Base-by-base conservation (phyloP, 2,113 vertebrate genomes). In the Otolemur garnettii region DNA sequence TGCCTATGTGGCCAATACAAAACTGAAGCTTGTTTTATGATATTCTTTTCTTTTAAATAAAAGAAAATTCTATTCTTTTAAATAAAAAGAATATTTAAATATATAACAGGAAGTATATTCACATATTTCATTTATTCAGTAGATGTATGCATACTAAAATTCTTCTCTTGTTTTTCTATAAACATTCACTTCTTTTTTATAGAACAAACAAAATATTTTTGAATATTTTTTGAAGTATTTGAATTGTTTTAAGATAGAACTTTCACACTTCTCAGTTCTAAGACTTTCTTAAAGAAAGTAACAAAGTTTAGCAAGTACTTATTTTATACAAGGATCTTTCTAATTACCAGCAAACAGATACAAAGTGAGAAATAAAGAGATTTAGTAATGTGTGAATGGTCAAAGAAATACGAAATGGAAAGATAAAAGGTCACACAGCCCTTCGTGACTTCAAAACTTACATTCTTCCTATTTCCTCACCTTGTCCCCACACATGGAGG, bases 401-500 rank as follows among this genome's bases (percentile, higher is more conserved):
- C 71, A 53, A 21, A 69, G 74, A 91, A 79, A 4, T 38, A 33
- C 62, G 62, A 33, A 60, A 33, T 26, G 22, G 11, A 17, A 83
- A 68, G 57, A 3, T 7, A 12, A 66, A 30, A 10, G 21, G 15
- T 66, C 21, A 57, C 42, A 75, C 78, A 38, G 62, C 7, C 15
- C 68, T 59, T 11, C 22, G 9, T n/a, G 24, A 85, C 55, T 72
- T 71, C 9, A 33, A 42, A 90, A 42, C 19, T 45, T 26, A 64
- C 7, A 30, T 1, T 57, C 57, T 82, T 38, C n/a, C 50, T 55
- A 24, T 55, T 11, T 42, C 28, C 64, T 4, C 45, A 30, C 5
- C 19, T 38, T n/a, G 4, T 4, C 5, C 45, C 33, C 35, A 21
- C 6, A 2, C 2, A 1, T 26, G 19, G n/a, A 6, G 10, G 7